These are phyloP conservation scores for Tetramorium simillimum DNA, from an alignment of 1,140 invertebrate genomes.

Conservation along the genomic window DNA sequence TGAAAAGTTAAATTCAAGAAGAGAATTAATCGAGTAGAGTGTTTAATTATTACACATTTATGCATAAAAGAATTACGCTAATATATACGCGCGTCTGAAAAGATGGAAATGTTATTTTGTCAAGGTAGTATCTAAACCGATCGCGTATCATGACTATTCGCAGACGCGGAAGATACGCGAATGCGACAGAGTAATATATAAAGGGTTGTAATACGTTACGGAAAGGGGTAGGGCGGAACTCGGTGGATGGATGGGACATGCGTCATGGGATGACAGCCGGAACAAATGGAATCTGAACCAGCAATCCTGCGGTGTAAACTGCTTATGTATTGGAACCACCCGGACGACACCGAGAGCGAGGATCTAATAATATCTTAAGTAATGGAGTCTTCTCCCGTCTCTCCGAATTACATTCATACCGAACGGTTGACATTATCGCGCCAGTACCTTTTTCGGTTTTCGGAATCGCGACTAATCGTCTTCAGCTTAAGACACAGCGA, in stretches of 20 bases:
- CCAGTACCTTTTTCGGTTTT: background rate
- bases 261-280: slow-evolving; percentile 84
- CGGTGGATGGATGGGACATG: slow-evolving; percentile 82
- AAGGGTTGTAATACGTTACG: slow-evolving; percentile 79
- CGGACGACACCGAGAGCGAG: slow-evolving; percentile 77
- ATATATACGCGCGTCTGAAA: background rate
- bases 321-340: slow-evolving; percentile 81
- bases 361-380: slow-evolving; percentile 81
- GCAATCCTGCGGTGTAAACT: slow-evolving; percentile 84
- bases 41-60: slow-evolving; percentile 3
- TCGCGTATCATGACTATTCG: slow-evolving; percentile 29
- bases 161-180: slow-evolving; percentile 22
- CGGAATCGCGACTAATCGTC: background rate
- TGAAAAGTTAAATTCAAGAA: background rate
- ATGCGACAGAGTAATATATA: slow-evolving; percentile 70
- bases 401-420: background rate
- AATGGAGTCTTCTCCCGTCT: slow-evolving; percentile 26
- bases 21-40: background rate
- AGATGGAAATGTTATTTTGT: slow-evolving; percentile 19
- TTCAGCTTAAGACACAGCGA: background rate
- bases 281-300: slow-evolving; percentile 86
- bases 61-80: background rate
- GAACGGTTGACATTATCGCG: background rate
- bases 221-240: slow-evolving; percentile 74
- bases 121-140: slow-evolving; percentile 5